Percentiles rank a stretch among this genome's conserved stretches.
Evolutionary conservation across 2,797 vertebrate genomes (phyloP).

Genomic region (Babyrousa celebensis): DNA sequence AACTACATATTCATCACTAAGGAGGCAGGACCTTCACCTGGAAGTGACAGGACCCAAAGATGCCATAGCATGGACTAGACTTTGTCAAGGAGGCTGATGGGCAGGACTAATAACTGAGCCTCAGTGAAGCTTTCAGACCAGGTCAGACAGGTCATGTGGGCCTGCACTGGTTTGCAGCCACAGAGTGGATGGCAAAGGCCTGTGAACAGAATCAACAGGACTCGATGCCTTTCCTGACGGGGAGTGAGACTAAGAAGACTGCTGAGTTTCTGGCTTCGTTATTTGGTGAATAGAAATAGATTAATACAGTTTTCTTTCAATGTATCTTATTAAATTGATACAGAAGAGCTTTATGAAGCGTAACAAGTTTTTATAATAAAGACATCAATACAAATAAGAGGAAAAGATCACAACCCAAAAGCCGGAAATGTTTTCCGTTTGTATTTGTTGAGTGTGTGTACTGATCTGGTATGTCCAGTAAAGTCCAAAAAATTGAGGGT

Average conservation of each 20-base stretch:
- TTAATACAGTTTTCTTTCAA: constrained; percentile 5
- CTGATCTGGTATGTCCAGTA: not conserved
- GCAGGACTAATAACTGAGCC: not conserved
- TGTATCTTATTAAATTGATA: not conserved
- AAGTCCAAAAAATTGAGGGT: not conserved
- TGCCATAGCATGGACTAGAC: not conserved
- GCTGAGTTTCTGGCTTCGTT: not conserved
- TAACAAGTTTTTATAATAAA: constrained; percentile 43
- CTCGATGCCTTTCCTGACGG: not conserved
- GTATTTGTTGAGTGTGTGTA: not conserved
- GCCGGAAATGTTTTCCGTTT: not conserved
- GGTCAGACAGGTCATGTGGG: not conserved
- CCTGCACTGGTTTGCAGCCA: not conserved
- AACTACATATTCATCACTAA: not conserved
- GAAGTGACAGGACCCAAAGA: not conserved
- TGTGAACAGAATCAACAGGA: not conserved
- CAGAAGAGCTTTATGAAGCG: constrained; percentile 26
- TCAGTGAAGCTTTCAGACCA: not conserved
- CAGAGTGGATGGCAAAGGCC: not conserved
- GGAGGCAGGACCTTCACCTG: not conserved
- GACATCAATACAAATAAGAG: constrained; percentile 50
- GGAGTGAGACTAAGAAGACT: not conserved
- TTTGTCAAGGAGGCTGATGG: not conserved
- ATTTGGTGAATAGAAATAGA: not conserved
- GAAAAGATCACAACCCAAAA: not conserved